Conservation (phyloP, 2,113 vertebrate genomes). For the Myrmecophaga tridactyla region DNA sequence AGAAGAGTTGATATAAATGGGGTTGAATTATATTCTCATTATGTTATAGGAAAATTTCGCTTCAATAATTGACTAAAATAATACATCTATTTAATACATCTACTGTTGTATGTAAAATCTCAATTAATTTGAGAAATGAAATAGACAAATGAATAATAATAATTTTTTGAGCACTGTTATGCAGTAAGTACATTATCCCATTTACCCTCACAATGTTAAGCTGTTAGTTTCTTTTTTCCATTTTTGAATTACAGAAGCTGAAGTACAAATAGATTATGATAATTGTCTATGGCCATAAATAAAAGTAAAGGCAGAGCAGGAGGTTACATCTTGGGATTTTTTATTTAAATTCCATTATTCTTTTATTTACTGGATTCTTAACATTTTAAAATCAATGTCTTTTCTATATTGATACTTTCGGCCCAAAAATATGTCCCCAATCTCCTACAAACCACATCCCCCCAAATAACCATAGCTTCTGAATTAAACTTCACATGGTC, state of each 20-base stretch:
- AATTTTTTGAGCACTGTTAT: neutral
- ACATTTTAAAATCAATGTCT: neutral
- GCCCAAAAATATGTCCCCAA: neutral
- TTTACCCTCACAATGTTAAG: neutral
- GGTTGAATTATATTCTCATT: neutral
- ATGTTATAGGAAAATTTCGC: neutral
- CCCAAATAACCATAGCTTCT: neutral
- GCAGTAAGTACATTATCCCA: neutral
- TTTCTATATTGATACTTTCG: neutral
- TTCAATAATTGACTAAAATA: neutral
- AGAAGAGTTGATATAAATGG: neutral
- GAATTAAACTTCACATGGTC: neutral
- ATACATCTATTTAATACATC: neutral
- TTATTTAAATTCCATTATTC: neutral
- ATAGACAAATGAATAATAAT: too few relatives aligned
- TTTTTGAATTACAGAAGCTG: neutral
- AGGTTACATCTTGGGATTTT: neutral
- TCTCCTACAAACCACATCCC: neutral
- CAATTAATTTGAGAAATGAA: conserved; percentile 3
- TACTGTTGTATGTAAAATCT: neutral
- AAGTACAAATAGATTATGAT: neutral
- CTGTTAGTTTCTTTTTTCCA: neutral
- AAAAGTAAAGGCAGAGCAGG: neutral
- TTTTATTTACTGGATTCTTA: neutral
- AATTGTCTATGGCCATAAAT: neutral